A percentile compares a stretch with the other conserved stretches of the same genome.
phyloP scores from a whole-genome alignment of 2,113 vertebrate genomes.

The Atherinomorus stipes region DNA sequence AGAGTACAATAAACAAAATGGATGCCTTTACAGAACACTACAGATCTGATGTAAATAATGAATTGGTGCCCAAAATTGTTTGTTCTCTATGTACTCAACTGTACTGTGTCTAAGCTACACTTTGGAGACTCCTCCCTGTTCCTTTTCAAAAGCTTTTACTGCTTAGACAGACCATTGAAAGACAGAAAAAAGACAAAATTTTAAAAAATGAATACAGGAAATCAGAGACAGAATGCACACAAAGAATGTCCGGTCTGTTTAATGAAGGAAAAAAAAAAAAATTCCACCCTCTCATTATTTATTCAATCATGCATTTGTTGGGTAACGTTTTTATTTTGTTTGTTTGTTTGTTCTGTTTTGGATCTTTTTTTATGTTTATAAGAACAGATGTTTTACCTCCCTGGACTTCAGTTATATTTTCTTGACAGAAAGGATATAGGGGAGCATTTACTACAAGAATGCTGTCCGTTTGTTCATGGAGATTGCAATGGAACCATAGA shows the following conservation, averaged over 20 bases:
- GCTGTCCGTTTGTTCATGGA: constrained; percentile 86
- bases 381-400: constrained; percentile 79
- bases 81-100: constrained; percentile 87
- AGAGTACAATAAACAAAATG: constrained; percentile 83
- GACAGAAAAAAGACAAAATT: constrained; percentile 21
- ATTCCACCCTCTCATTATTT: constrained; percentile 74
- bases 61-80: constrained; percentile 87
- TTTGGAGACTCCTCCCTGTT: constrained; percentile 71
- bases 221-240: constrained; percentile 69
- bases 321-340: constrained; percentile 83
- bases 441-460: constrained; percentile 91
- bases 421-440: constrained; percentile 85
- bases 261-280: constrained; percentile 69
- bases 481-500: constrained; percentile 92
- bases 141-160: constrained; percentile 79
- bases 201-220: constrained; percentile 38
- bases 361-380: constrained; percentile 84
- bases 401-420: constrained; percentile 81
- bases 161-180: constrained; percentile 70
- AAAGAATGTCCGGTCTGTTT: constrained; percentile 81
- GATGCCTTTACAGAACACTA: constrained; percentile 89
- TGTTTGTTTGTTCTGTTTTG: constrained; percentile 42
- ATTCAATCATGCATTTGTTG: constrained; percentile 87
- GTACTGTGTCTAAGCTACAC: constrained; percentile 85
- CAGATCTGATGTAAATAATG: constrained; percentile 86